Conservation (phyloP, 2,888 invertebrate genomes). For the Orthosia gracilis region DNA sequence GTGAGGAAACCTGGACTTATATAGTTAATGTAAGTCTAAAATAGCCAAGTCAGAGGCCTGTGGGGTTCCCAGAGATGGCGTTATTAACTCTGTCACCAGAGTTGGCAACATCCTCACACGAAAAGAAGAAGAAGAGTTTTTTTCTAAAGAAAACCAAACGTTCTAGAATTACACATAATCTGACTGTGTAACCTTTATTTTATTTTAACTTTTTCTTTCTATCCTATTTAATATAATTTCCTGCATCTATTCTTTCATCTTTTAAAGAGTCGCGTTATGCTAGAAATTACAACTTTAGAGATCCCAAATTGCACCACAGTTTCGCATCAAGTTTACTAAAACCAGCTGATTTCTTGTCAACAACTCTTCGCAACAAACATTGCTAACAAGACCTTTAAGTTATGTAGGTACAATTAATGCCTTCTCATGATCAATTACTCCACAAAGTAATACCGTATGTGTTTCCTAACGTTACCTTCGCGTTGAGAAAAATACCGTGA, state of each 20-base stretch:
- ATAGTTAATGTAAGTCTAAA: too few species aligned
- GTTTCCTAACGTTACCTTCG: constrained; percentile 76
- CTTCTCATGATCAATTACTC: constrained; percentile 51
- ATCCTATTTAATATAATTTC: not conserved
- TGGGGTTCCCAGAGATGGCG: too few species aligned
- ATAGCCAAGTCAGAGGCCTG: too few species aligned
- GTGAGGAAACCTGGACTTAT: too few species aligned
- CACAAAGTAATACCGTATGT: constrained; percentile 54
- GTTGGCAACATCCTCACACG: too few species aligned
- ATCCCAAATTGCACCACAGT: not conserved
- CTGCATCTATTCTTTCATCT: not conserved
- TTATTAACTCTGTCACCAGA: too few species aligned
- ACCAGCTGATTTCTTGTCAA: not conserved
- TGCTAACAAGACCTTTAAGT: constrained; percentile 5
- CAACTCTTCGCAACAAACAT: constrained; percentile 21
- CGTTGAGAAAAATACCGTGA: constrained; percentile 72
- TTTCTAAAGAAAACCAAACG: too few species aligned
- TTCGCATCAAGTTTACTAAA: not conserved
- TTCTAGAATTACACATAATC: too few species aligned
- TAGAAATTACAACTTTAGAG: not conserved
- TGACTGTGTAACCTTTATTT: too few species aligned
- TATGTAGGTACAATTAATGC: constrained; percentile 35
- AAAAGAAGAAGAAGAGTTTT: too few species aligned
- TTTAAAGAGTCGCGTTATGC: not conserved
- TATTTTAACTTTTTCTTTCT: not conserved